These are phyloP conservation scores for Andricus grossulariae DNA, from an alignment of 1,140 invertebrate genomes.

Conservation along the genomic window DNA sequence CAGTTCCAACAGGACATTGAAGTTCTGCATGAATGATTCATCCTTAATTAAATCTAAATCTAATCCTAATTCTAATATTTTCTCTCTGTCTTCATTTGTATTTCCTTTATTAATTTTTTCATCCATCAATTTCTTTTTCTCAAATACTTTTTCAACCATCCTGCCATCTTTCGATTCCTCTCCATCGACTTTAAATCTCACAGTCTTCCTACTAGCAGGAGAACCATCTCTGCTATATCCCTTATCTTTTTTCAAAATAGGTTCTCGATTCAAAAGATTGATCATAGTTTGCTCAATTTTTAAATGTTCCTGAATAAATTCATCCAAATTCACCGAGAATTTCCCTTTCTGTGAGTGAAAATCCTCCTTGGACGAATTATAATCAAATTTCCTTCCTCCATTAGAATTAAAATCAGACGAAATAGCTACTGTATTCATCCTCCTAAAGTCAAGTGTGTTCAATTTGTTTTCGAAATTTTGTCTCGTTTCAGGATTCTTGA, in stretches of 20 bases:
- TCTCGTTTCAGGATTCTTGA: constrained; percentile 50
- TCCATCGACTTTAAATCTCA: constrained; percentile 63
- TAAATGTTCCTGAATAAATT: constrained; percentile 50
- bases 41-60: neutral
- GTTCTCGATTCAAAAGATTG: constrained; percentile 51
- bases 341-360: constrained; percentile 34
- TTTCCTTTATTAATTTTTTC: neutral
- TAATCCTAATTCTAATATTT: neutral
- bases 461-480: constrained; percentile 60
- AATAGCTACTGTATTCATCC: constrained; percentile 71
- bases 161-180: constrained; percentile 27
- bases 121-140: too few relatives aligned
- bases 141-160: neutral
- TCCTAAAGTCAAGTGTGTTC: constrained; percentile 66
- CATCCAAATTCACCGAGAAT: constrained; percentile 40
- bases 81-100: neutral
- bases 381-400: constrained; percentile 24
- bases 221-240: constrained; percentile 36
- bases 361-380: constrained; percentile 40
- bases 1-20: neutral
- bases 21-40: neutral
- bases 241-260: constrained; percentile 51
- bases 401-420: constrained; percentile 27
- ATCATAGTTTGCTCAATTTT: constrained; percentile 59
- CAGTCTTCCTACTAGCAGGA: constrained; percentile 55